A percentile compares a stretch with the other conserved stretches of the same genome.
These are phyloP conservation scores for Melanostoma scalare DNA, from an alignment of 2,888 invertebrate species.

Conservation along the genomic window DNA sequence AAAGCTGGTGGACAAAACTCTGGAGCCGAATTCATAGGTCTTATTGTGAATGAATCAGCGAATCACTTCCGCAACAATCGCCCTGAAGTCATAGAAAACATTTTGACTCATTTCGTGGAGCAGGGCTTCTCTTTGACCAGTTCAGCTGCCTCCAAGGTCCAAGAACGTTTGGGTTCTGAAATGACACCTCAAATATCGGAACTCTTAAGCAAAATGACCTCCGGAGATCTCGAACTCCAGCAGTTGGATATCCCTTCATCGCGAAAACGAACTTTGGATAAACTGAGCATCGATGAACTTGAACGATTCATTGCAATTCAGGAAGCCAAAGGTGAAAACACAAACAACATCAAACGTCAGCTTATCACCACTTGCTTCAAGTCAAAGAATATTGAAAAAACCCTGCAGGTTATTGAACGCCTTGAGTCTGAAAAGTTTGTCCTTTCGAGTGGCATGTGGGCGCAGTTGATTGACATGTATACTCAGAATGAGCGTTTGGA, in stretches of 20 bases:
- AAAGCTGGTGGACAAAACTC: constrained; percentile 76
- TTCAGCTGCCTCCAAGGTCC: constrained; percentile 85
- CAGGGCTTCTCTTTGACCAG: constrained; percentile 87
- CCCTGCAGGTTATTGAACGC: constrained; percentile 84
- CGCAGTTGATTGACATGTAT: constrained; percentile 87
- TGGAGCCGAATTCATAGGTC: constrained; percentile 83
- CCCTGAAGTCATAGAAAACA: constrained; percentile 81
- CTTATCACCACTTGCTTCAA: constrained; percentile 85
- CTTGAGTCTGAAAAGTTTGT: constrained; percentile 85
- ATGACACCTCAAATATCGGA: constrained; percentile 86
- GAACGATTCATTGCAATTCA: constrained; percentile 84
- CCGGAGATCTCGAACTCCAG: constrained; percentile 85
- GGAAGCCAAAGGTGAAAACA: constrained; percentile 84
- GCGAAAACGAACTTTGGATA: constrained; percentile 77
- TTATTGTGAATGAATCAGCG: constrained; percentile 83
- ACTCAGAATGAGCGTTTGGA: constrained; percentile 85
- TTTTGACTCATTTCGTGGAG: constrained; percentile 84
- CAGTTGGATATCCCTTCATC: constrained; percentile 79
- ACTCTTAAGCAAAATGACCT: constrained; percentile 85
- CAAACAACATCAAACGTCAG: constrained; percentile 85
- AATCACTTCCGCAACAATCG: constrained; percentile 82
- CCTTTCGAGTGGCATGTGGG: constrained; percentile 84
- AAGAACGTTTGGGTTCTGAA: constrained; percentile 86
- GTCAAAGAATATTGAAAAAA: constrained; percentile 85
- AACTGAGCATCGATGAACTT: constrained; percentile 83